Evolutionary conservation across 2,888 invertebrate species (phyloP).

Genomic region (Eupithecia subfuscata): DNA sequence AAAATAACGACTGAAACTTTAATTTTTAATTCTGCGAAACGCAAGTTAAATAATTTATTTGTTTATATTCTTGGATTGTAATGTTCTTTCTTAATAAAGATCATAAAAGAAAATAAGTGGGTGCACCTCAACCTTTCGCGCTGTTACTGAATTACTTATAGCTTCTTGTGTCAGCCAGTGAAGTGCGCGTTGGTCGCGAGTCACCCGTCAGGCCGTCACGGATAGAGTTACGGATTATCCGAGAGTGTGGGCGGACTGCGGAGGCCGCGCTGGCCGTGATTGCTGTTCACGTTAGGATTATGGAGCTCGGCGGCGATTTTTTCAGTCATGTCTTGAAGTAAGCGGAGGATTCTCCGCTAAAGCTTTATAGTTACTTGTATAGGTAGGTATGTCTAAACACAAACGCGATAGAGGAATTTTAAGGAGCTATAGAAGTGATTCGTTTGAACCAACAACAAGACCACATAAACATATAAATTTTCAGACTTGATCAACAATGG

Average conservation of each 20-base stretch:
- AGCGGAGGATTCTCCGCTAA: neutral
- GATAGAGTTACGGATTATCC: conserved; percentile 26
- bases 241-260: neutral
- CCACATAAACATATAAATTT: neutral
- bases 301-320: neutral
- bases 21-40: too few relatives aligned
- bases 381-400: neutral
- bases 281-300: conserved; percentile 9
- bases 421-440: neutral
- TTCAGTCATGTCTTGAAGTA: neutral
- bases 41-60: too few relatives aligned
- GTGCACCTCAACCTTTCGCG: neutral
- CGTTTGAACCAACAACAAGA: neutral
- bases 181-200: neutral
- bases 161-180: neutral
- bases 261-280: too few relatives aligned
- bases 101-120: neutral
- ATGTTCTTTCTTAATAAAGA: too few relatives aligned
- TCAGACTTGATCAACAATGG: neutral
- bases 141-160: neutral
- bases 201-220: conserved; percentile 1
- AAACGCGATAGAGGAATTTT: neutral
- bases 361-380: neutral
- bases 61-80: too few relatives aligned
- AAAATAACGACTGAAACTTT: too few relatives aligned